Evolutionary conservation across 2,113 vertebrate genomes (phyloP).

Genomic region (Ceyx margarethae): DNA sequence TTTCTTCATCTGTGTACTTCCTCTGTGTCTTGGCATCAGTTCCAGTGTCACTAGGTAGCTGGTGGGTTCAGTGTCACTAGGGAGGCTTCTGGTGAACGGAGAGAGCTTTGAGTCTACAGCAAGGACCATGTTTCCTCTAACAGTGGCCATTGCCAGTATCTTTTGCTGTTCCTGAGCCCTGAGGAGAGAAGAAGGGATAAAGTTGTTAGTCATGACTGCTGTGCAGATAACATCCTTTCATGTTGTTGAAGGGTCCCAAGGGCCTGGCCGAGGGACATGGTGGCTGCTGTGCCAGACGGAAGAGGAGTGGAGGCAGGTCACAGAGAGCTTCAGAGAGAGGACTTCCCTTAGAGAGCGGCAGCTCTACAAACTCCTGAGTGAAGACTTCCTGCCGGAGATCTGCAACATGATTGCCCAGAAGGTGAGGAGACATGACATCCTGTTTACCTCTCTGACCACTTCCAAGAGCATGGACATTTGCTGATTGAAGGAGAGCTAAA

Average conservation of each 20-base stretch:
- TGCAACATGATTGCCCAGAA: slow-evolving; percentile 97
- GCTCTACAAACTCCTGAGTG: slow-evolving; percentile 92
- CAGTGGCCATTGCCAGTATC: background rate
- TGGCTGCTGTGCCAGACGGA: slow-evolving; percentile 94
- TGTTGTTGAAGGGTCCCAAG: slow-evolving; percentile 70
- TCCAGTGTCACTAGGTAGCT: background rate
- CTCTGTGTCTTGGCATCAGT: background rate
- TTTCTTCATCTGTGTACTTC: background rate
- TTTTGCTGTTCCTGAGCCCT: background rate
- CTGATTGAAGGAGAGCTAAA: slow-evolving; percentile 4
- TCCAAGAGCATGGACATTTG: background rate
- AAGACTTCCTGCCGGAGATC: slow-evolving; percentile 97
- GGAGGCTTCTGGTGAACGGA: background rate
- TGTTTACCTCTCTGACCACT: slow-evolving; percentile 39
- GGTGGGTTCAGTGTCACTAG: background rate
- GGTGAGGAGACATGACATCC: slow-evolving; percentile 75
- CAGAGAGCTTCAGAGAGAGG: slow-evolving; percentile 92
- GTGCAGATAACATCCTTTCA: slow-evolving; percentile 20
- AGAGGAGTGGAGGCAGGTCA: slow-evolving; percentile 91
- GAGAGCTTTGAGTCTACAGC: background rate
- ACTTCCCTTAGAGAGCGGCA: slow-evolving; percentile 89
- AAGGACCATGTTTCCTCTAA: background rate
- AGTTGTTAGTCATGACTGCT: background rate
- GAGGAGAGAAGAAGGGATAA: background rate
- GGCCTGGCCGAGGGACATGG: slow-evolving; percentile 86